Evolutionary conservation across 2,888 invertebrate genomes (phyloP), one percentile per base, ranked within the genome.

Genomic region (Eumacrocentrus americanus): DNA sequence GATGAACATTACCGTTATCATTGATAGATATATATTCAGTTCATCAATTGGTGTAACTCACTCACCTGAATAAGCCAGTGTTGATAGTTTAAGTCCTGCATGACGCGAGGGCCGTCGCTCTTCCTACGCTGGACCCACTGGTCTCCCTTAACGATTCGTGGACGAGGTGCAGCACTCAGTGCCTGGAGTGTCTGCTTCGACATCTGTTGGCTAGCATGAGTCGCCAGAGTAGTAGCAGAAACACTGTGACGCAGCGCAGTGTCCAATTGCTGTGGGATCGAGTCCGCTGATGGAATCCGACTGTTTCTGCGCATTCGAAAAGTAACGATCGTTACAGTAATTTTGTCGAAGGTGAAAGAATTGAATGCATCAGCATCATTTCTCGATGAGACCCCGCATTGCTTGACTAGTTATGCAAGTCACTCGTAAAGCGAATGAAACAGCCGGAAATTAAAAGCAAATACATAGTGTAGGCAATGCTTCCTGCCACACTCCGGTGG

Each of bases 41-140:
- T n/a, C n/a, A n/a, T n/a, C n/a, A 29, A 29, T 4, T 29, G 29
- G 9, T 29, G 4, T 29, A 4, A 29, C 29, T 7, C 23, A 70
- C 67, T 71, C 72, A 90, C 90, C 84, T 91, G 91, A 76, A 94
- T 89, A n/a, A 96, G 84, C 95, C 95, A 95, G 77, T 96, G 95
- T 70, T 94, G 92, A 73, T 90, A 90, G 74, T 88, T 89, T 70
- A 87, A 88, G 69, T 85, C 84, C 47, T 81, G 75, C 25, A 75
- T 72, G 5, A 72, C 74, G 16, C 79, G 69, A 14, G 80, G 80
- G 2, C 78, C 71, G 52, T 80, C 80, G 66, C 80, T 80, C 66
- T 86, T 88, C 61, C 84, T 83, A 58, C 86, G 84, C 70, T 89
- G 90, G 71, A 91, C 85, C 88, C 92, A 91, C 62, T 90, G 89